A percentile compares a stretch with the other conserved stretches of the same genome.
Evolutionary conservation across 2,113 vertebrate species (phyloP).

Genomic region (Syngnathus floridae): DNA sequence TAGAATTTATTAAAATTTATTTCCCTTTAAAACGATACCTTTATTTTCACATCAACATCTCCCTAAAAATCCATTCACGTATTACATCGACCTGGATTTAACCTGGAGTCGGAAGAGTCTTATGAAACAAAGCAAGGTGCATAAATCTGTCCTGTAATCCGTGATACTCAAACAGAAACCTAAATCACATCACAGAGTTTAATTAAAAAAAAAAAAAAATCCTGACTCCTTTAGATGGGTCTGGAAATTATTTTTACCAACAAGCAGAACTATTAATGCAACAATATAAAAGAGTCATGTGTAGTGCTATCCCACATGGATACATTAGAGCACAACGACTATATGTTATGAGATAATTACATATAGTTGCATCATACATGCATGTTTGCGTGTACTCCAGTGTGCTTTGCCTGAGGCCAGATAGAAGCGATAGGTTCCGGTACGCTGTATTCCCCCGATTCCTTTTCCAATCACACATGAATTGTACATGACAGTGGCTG

Average conservation of each 20-base stretch:
- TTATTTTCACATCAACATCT: too few relatives aligned
- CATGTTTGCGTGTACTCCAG: neutral
- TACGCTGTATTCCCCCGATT: conserved; percentile 12
- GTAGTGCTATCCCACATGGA: neutral
- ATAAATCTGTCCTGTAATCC: conserved; percentile 5
- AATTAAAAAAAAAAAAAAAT: neutral
- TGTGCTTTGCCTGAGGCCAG: conserved; percentile 23
- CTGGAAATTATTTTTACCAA: neutral
- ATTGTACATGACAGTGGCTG: conserved; percentile 13
- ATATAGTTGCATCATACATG: neutral
- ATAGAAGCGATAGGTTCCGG: conserved; percentile 9
- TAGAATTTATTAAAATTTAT: neutral
- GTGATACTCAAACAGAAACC: neutral
- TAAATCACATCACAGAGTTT: conserved; percentile 13
- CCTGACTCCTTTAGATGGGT: neutral
- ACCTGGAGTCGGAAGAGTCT: conserved; percentile 11
- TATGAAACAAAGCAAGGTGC: neutral
- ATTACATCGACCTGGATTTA: conserved; percentile 1
- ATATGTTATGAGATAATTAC: neutral
- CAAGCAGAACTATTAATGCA: neutral
- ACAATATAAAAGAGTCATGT: neutral
- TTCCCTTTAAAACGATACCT: neutral
- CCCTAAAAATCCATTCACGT: too few relatives aligned
- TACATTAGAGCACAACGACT: too few relatives aligned
- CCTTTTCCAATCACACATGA: conserved; percentile 13